A percentile compares a stretch with the other conserved stretches of the same genome.
Evolutionary conservation across 2,797 vertebrate genomes (phyloP).

Genomic region (Hydrocynus forskahlii): DNA sequence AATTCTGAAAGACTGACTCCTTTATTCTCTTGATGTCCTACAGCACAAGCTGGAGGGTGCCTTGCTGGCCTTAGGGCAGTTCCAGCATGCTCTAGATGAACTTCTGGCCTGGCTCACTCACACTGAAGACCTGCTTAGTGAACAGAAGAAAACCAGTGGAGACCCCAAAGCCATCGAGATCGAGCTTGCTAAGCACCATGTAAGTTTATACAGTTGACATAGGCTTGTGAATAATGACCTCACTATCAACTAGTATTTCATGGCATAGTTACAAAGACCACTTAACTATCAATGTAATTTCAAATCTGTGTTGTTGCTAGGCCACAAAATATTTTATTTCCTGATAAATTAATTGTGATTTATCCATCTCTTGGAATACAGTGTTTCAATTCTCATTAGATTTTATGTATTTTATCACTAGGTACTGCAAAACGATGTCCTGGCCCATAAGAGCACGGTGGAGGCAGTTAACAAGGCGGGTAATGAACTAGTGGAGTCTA

Average conservation of each 20-base stretch:
- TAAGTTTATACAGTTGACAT: constrained; percentile 68
- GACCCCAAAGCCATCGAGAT: constrained; percentile 98
- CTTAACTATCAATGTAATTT: not conserved
- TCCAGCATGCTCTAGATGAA: constrained; percentile 97
- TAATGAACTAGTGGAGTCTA: constrained; percentile 89
- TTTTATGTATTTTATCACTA: constrained; percentile 59
- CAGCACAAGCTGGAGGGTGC: constrained; percentile 98
- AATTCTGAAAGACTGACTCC: too few relatives aligned
- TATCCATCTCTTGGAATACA: too few relatives aligned
- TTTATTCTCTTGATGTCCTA: constrained; percentile 54
- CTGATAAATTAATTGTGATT: not conserved
- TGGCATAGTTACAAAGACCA: not conserved
- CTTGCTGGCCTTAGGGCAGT: constrained; percentile 94
- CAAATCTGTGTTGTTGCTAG: not conserved
- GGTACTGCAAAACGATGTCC: constrained; percentile 96
- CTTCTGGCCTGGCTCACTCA: constrained; percentile 93
- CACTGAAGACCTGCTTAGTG: constrained; percentile 91
- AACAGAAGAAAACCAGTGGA: constrained; percentile 91
- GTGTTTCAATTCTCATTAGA: not conserved
- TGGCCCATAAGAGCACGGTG: constrained; percentile 93
- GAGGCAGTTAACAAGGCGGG: constrained; percentile 95
- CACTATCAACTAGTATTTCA: not conserved
- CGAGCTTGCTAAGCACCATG: constrained; percentile 97
- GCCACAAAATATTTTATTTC: not conserved
- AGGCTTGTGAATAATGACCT: not conserved